Conservation (phyloP, 2,888 invertebrate species). For the Melipona beecheii region DNA sequence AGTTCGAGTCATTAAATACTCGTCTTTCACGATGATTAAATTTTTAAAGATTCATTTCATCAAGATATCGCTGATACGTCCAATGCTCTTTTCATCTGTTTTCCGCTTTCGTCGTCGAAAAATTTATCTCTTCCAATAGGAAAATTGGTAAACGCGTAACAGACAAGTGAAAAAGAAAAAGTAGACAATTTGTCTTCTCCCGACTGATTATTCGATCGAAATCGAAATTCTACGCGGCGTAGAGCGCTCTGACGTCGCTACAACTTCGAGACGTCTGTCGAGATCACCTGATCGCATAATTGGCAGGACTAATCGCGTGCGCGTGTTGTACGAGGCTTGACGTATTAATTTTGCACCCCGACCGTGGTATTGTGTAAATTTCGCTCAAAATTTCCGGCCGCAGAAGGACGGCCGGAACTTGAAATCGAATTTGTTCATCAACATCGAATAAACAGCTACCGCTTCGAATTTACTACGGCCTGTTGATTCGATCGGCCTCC, state of each 20-base stretch:
- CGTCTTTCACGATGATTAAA: no score
- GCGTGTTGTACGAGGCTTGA: conserved; percentile 17
- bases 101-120: no score
- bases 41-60: no score
- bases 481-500: conserved; percentile 25
- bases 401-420: background rate
- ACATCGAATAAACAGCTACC: conserved; percentile 28
- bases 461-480: conserved; percentile 33
- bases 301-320: conserved; percentile 46
- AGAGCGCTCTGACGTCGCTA: no score
- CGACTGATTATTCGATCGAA: conserved; percentile 14
- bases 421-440: conserved; percentile 21
- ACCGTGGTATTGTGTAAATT: conserved; percentile 26
- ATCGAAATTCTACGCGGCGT: background rate
- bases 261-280: background rate
- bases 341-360: conserved; percentile 20
- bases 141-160: no score
- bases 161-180: no score
- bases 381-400: conserved; percentile 40
- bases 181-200: no score
- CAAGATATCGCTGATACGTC: no score
- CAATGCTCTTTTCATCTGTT: no score
- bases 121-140: no score
- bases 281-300: background rate
- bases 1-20: no score